Base-by-base conservation (phyloP, 1,140 invertebrate genomes). In the Temnothorax curvispinosus region DNA sequence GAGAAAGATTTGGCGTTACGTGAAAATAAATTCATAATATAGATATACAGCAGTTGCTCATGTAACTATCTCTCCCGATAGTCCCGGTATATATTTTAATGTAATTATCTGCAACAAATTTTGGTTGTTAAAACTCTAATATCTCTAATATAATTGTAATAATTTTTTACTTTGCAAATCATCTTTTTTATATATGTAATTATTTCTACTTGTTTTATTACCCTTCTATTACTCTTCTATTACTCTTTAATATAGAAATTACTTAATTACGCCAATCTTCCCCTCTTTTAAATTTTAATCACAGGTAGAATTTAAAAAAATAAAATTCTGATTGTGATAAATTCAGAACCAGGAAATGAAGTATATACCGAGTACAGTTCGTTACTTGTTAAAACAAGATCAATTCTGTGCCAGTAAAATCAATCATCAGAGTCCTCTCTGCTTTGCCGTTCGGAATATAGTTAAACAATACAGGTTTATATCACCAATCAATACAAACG, bases 301-400 rank as follows among this genome's bases (percentile, higher is more conserved):
- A n/a, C 1, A 18, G 9, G 18, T n/a, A 54, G 1, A 18, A n/a
- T 54, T 54, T 64, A 62, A 35, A 35, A 35, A 78, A 78, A 78
- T 64, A n/a, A n/a, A 47, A n/a, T 78, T 78, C 3, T 65, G 56
- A 78, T 65, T 78, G 60, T 78, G 32, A 64, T 64, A 47, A 47
- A 78, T 75, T 41, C n/a, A 35, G 5, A 4, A 54, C 1, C 27
- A 21, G 6, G n/a, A 65, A 78, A 38, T 44, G 27, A 77, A 64
- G 27, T 41, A 27, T 32, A 35, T 27, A 27, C 27, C 41, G 27
- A 81, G 71, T 56, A 54, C 62, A 71, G 47, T 71, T 71, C 21
- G 50, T 54, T 67, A 56, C 64, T 77, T 64, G 58, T 78, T 78
- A 78, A 78, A 78, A 77, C 58, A 47, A 3, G 27, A 78, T 78